Percentiles rank a stretch among this genome's conserved stretches.
Conservation (phyloP, 2,113 vertebrate genomes). For the Cygnus atratus region DNA sequence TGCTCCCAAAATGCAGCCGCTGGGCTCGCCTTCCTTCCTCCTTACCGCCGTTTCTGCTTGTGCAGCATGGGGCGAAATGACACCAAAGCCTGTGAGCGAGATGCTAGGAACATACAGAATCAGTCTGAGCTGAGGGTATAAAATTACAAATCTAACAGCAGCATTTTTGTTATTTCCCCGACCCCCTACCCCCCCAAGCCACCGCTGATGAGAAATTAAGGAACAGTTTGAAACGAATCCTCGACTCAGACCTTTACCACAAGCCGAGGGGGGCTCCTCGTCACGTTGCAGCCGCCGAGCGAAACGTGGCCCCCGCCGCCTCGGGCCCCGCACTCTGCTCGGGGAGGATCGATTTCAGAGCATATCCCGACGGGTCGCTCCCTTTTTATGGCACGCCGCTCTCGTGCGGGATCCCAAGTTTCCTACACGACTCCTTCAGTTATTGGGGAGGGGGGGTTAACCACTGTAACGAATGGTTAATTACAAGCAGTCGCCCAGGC, state of each 20-base stretch:
- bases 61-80: accelerated
- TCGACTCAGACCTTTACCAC: accelerated
- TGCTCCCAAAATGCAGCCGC: background rate
- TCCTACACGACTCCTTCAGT: accelerated
- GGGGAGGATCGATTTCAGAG: background rate
- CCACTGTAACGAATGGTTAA: background rate
- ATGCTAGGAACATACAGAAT: accelerated
- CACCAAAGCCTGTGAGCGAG: background rate
- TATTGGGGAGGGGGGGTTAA: accelerated
- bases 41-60: accelerated
- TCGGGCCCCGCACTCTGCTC: accelerated
- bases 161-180: background rate
- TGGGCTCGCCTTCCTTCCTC: background rate
- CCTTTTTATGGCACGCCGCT: accelerated
- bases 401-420: background rate
- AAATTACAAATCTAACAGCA: background rate
- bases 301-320: accelerated
- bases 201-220: background rate
- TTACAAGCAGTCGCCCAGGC: background rate
- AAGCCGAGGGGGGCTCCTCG: accelerated
- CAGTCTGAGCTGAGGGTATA: background rate
- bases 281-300: accelerated
- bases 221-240: background rate
- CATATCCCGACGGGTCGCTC: accelerated
- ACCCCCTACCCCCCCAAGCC: background rate